Percentiles rank a stretch among this genome's conserved stretches.
Evolutionary conservation across 2,888 invertebrate genomes (phyloP).

Genomic region (Nymphalis c-album): DNA sequence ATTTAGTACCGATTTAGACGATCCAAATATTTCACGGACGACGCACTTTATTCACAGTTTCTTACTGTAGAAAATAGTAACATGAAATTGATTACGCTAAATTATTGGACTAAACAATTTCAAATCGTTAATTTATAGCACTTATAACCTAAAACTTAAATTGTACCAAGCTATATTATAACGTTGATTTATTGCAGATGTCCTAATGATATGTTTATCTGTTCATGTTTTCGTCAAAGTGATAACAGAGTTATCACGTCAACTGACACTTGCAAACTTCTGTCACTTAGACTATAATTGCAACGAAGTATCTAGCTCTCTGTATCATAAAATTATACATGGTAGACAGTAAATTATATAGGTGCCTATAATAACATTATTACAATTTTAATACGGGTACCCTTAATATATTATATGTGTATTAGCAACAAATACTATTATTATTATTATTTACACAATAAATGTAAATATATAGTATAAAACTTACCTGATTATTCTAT

Average conservation of each 20-base stretch:
- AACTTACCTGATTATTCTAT: conserved; percentile 18
- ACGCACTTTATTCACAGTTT: conserved; percentile 53
- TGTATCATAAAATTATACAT: background rate
- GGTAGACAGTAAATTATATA: background rate
- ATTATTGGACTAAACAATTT: too few relatives aligned
- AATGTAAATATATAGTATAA: background rate
- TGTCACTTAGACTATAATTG: conserved; percentile 44
- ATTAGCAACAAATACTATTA: too few relatives aligned
- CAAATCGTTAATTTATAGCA: background rate
- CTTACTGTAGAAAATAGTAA: conserved; percentile 18
- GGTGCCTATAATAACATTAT: background rate
- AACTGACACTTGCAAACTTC: conserved; percentile 49
- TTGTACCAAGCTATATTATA: background rate
- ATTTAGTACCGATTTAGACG: conserved; percentile 72
- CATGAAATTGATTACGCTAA: background rate
- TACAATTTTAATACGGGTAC: too few relatives aligned
- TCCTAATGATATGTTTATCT: conserved; percentile 23
- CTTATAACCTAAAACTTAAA: background rate
- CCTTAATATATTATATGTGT: too few relatives aligned
- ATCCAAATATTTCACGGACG: conserved; percentile 74
- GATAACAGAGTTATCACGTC: conserved; percentile 55
- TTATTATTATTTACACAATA: too few relatives aligned
- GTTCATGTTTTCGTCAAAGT: conserved; percentile 42
- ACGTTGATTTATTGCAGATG: background rate
- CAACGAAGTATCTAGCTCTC: background rate